Base-by-base conservation (phyloP, 2,113 vertebrate species). In the Coreoperca whiteheadi region DNA sequence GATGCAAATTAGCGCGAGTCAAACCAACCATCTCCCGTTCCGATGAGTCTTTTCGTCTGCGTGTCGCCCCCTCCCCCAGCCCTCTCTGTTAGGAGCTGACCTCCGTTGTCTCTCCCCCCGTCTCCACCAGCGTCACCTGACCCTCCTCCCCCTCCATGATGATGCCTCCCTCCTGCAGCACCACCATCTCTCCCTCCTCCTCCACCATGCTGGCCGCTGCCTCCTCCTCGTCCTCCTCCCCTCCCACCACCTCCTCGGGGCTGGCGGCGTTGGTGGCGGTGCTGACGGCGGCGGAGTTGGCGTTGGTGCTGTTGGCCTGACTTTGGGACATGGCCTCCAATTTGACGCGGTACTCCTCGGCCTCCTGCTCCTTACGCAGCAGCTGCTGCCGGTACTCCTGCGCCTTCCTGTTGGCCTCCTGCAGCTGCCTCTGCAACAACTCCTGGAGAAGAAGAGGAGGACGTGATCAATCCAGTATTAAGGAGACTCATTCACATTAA, bases 351-450 rank as follows among this genome's bases (percentile, higher is more conserved):
- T 96, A 98, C 73, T 92, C 91, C 83, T 98, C 96, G 0, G 97
- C 97, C 75, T 98, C 98, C 77, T 94, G 96, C 88, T 98, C 97
- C 51, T 98, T 98, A 82, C 91, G 82, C 28, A 95, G 34, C 32
- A 99, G 96, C 95, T 96, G 97, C 88, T 96, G 95, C 0, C 96
- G 93, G 75, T 96, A 98, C 48, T 97, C 95, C 92, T 95, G 96
- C 0, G 97, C 97, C 64, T 95, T 94, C 34, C 93, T 89, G 74
- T 96, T 97, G 6, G 96, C 97, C 79, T 97, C 97, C 34, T 89
- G 95, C 70, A 98, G 91, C 86, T 96, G 97, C 85, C 95, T 94
- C 87, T 96, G 96, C 0, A 98, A 84, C 43, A 92, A 28, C 79
- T 96, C 96, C 92, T 95, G 84, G 1, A 63, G 69, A 37, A 43